phyloP scores from a whole-genome alignment of 64 coral and sea anemone species.

The Porites lutea region DNA sequence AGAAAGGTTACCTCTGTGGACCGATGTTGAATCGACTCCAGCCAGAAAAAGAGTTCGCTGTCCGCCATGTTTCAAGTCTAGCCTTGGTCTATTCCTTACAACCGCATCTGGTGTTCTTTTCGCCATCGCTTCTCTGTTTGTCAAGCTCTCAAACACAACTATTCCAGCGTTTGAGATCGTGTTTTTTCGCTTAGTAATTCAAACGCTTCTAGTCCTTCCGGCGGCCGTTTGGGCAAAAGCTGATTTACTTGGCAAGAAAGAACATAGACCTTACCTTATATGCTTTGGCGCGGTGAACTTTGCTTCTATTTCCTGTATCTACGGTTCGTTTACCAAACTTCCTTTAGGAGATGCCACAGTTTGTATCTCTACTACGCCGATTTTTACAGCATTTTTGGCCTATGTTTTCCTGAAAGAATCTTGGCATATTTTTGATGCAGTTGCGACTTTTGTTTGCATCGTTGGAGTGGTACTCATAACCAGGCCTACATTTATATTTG shows the following conservation, averaged over 20 bases:
- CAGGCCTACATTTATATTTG: conserved; percentile 86
- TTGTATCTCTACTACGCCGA: conserved; percentile 82
- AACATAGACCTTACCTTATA: conserved; percentile 67
- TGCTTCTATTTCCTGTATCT: conserved; percentile 80
- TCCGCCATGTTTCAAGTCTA: conserved; percentile 37
- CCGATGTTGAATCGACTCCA: not conserved
- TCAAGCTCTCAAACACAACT: conserved; percentile 85
- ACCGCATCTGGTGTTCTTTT: conserved; percentile 78
- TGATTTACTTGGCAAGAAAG: conserved; percentile 73
- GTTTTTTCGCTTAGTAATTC: conserved; percentile 82
- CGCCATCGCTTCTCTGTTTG: conserved; percentile 83
- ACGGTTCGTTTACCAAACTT: conserved; percentile 81
- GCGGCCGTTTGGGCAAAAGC: conserved; percentile 70
- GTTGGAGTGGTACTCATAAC: conserved; percentile 76
- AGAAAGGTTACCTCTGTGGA: conserved; percentile 3
- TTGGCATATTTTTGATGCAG: conserved; percentile 73
- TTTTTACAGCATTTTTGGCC: conserved; percentile 78
- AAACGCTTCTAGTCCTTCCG: conserved; percentile 74
- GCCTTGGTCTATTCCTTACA: conserved; percentile 63
- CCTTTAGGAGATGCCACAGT: conserved; percentile 87
- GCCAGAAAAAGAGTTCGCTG: not conserved
- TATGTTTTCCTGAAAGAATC: conserved; percentile 86
- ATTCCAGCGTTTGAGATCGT: conserved; percentile 90
- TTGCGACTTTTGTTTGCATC: conserved; percentile 68
- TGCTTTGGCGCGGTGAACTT: conserved; percentile 82